A percentile compares a stretch with the other conserved stretches of the same genome.
Conservation (phyloP, 1,140 invertebrate species). For the Dufourea novaeangliae region DNA sequence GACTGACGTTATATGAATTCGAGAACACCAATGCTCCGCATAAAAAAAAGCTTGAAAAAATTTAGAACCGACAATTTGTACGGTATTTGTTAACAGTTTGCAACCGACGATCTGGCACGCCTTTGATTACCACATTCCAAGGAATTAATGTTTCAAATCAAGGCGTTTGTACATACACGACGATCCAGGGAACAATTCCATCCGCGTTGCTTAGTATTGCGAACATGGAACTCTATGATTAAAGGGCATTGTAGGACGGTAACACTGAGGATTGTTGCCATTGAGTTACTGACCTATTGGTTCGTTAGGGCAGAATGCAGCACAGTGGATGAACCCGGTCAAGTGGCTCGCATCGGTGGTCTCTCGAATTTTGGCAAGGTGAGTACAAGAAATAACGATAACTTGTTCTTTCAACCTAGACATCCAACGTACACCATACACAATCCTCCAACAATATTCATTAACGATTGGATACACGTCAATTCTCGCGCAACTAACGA, state of each 20-base stretch:
- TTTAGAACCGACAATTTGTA: neutral
- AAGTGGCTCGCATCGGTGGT: slow-evolving; percentile 86
- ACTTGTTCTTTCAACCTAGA: slow-evolving; percentile 9
- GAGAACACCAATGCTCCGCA: neutral
- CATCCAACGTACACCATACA: no score
- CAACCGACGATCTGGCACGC: neutral
- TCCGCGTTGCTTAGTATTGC: slow-evolving; percentile 45
- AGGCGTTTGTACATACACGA: slow-evolving; percentile 28
- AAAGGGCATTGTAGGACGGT: slow-evolving; percentile 61
- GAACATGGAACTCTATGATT: slow-evolving; percentile 55
- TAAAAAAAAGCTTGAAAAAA: neutral
- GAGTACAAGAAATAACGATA: slow-evolving; percentile 71
- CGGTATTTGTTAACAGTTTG: neutral
- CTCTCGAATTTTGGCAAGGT: slow-evolving; percentile 90
- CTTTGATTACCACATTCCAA: neutral
- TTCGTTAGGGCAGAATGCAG: slow-evolving; percentile 88
- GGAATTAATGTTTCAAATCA: neutral
- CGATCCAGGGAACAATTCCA: slow-evolving; percentile 29
- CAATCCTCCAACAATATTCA: no score
- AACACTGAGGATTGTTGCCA: slow-evolving; percentile 69
- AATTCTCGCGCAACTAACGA: no score
- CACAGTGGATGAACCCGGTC: slow-evolving; percentile 85
- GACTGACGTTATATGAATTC: neutral
- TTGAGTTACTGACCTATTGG: slow-evolving; percentile 80
- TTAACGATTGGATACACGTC: no score